These are phyloP conservation scores for Pseudococcus longispinus DNA, from an alignment of 2,888 invertebrate genomes.

Conservation along the genomic window DNA sequence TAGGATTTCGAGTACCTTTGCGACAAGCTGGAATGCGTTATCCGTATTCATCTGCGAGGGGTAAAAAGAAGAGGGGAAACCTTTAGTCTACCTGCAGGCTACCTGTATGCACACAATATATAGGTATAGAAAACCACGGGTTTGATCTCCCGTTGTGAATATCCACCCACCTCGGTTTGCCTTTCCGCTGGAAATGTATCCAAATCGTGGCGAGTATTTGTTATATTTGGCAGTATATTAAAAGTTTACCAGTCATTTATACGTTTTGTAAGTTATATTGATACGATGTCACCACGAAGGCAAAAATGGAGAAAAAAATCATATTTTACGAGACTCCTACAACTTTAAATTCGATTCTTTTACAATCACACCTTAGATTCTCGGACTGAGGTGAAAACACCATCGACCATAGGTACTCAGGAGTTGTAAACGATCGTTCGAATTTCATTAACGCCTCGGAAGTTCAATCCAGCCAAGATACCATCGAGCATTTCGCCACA, in stretches of 20 bases:
- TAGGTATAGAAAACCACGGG: neutral
- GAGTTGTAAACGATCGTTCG: neutral
- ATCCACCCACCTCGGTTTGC: conserved; percentile 13
- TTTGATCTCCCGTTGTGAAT: conserved; percentile 8
- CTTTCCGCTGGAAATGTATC: neutral
- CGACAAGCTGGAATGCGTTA: conserved; percentile 46
- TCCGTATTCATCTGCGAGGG: neutral
- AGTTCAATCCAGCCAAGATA: neutral
- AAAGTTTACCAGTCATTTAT: neutral
- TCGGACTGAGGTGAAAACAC: neutral
- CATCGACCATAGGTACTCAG: neutral
- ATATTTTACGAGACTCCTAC: neutral
- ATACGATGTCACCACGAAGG: neutral
- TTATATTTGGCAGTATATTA: neutral
- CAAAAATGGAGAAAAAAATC: no score
- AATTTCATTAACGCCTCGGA: neutral
- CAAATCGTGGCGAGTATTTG: neutral
- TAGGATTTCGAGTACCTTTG: conserved; percentile 48
- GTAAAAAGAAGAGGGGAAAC: neutral
- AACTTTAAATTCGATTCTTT: neutral
- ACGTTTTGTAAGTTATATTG: neutral
- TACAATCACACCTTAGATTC: no score
- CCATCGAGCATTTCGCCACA: neutral
- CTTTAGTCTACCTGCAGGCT: neutral
- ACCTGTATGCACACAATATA: neutral